phyloP scores from a whole-genome alignment of 2,113 vertebrate species.

The Peucedramus taeniatus region DNA sequence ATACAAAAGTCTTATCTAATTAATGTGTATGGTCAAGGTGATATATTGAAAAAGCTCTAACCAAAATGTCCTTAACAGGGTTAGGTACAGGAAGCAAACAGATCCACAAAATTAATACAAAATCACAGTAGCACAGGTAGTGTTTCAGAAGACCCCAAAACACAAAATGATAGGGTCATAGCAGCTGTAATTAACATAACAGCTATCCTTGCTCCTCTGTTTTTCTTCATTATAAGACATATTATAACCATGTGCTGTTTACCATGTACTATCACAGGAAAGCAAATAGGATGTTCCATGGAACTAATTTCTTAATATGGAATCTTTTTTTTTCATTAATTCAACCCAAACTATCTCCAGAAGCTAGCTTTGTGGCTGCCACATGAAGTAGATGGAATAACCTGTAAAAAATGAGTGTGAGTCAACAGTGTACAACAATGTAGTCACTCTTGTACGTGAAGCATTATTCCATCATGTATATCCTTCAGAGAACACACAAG shows the following conservation, averaged over 20 bases:
- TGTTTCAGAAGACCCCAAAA: not conserved
- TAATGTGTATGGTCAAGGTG: not conserved
- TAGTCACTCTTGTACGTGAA: not conserved
- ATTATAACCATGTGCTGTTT: not conserved
- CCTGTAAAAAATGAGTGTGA: not conserved
- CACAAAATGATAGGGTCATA: not conserved
- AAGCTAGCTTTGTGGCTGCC: not conserved
- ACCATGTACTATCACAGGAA: not conserved
- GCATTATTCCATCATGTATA: not conserved
- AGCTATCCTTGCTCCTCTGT: not conserved
- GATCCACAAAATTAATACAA: not conserved
- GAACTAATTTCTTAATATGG: not conserved
- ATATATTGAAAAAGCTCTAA: not conserved
- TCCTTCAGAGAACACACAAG: not conserved
- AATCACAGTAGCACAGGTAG: not conserved
- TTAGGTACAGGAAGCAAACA: not conserved
- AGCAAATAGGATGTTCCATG: not conserved
- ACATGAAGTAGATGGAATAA: not conserved
- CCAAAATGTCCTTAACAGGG: not conserved
- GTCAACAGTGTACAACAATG: fast-evolving
- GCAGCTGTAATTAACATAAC: not conserved
- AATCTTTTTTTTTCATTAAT: not conserved
- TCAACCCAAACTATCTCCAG: not conserved
- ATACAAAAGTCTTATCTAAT: not conserved
- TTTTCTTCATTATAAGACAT: not conserved